These are phyloP conservation scores for Phrynocephalus vlangalii DNA, from an alignment of 2,797 vertebrate genomes.

Conservation along the genomic window DNA sequence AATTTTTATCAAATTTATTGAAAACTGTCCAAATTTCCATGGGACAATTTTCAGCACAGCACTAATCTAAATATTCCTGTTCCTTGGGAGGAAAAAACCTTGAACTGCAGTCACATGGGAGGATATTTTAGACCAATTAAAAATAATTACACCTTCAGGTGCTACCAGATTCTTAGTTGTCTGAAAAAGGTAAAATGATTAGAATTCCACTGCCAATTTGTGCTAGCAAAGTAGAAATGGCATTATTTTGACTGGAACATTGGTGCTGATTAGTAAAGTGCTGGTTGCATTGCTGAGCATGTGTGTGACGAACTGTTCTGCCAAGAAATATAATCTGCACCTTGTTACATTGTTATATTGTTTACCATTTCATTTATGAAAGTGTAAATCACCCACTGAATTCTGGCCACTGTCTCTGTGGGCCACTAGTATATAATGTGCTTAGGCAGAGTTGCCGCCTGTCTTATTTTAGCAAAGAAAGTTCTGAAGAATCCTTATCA, in stretches of 20 bases:
- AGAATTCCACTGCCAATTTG: too few relatives aligned
- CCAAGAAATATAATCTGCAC: too few relatives aligned
- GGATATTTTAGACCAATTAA: background rate
- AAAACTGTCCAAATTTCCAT: too few relatives aligned
- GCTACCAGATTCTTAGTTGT: background rate
- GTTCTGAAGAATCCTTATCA: slow-evolving; percentile 10
- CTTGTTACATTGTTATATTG: background rate
- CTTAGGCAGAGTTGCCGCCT: background rate
- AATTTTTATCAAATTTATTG: too few relatives aligned
- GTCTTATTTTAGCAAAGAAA: background rate
- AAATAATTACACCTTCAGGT: background rate
- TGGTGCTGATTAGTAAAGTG: too few relatives aligned
- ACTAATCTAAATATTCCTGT: background rate
- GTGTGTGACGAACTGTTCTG: too few relatives aligned
- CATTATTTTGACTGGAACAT: too few relatives aligned
- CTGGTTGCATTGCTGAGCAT: too few relatives aligned
- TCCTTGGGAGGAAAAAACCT: background rate
- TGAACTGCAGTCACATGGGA: background rate
- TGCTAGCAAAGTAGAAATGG: too few relatives aligned
- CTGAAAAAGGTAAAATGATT: background rate
- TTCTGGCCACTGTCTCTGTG: background rate
- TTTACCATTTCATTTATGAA: too few relatives aligned
- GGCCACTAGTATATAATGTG: background rate
- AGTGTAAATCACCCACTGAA: too few relatives aligned
- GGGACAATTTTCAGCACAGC: too few relatives aligned